Evolutionary conservation across 1,140 invertebrate species (phyloP).

Genomic region (Pemphigus obesinymphae): DNA sequence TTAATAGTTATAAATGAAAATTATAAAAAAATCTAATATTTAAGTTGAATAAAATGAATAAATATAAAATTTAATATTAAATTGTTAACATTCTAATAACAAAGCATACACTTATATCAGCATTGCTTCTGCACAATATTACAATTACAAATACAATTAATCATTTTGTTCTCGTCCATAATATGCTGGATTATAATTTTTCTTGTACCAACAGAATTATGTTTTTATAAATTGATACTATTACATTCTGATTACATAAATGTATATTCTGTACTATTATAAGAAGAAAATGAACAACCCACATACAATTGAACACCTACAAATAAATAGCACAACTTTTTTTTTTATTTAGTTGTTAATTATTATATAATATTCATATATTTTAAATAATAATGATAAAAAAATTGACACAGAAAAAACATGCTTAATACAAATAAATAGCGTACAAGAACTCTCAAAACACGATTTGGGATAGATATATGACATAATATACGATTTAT

Average conservation of each 20-base stretch:
- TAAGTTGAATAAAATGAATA: conserved; percentile 41
- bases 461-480: conserved; percentile 30
- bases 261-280: conserved; percentile 3
- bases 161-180: conserved; percentile 32
- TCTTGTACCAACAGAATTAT: neutral
- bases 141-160: conserved; percentile 29
- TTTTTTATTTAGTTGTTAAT: conserved; percentile 33
- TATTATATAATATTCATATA: conserved; percentile 35
- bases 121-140: conserved; percentile 20
- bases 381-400: conserved; percentile 38
- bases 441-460: conserved; percentile 21
- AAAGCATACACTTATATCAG: conserved; percentile 36
- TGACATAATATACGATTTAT: conserved; percentile 30
- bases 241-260: conserved; percentile 20
- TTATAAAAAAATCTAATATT: conserved; percentile 42
- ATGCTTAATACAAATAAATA: conserved; percentile 40
- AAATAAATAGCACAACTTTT: conserved; percentile 24
- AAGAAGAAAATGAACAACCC: conserved; percentile 25
- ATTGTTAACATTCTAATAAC: conserved; percentile 41
- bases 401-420: conserved; percentile 42
- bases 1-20: conserved; percentile 42
- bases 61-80: conserved; percentile 41
- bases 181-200: neutral
- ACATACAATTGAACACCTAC: conserved; percentile 28
- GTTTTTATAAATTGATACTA: conserved; percentile 16